These are phyloP conservation scores for Ceratosolen solmsi DNA, from an alignment of 1,140 invertebrate genomes.

Conservation along the genomic window DNA sequence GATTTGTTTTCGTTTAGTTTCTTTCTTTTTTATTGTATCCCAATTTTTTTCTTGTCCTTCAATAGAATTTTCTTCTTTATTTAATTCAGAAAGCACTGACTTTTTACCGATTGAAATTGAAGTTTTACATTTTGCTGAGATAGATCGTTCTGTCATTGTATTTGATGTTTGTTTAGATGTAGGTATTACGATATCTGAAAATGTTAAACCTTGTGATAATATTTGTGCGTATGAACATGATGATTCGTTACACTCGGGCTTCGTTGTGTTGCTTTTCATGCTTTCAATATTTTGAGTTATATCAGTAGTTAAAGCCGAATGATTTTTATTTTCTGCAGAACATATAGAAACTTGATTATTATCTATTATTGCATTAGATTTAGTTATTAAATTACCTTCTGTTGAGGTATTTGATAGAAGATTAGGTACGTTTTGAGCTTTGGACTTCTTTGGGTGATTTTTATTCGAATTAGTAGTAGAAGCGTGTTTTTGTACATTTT, in stretches of 20 bases:
- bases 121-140: conserved; percentile 23
- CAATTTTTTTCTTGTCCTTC: conserved; percentile 17
- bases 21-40: conserved; percentile 47
- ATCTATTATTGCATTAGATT: not conserved
- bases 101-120: not conserved
- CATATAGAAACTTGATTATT: not conserved
- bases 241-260: conserved; percentile 58
- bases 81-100: not conserved
- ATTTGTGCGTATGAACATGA: conserved; percentile 83
- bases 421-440: no score
- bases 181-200: conserved; percentile 40
- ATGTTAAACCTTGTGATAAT: conserved; percentile 78
- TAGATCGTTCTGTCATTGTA: conserved; percentile 38
- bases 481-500: no score
- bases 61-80: not conserved
- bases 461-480: no score
- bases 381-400: not conserved
- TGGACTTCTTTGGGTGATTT: no score
- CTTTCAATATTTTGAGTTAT: not conserved
- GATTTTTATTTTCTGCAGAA: not conserved
- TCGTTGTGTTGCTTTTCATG: no score
- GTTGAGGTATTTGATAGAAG: no score
- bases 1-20: conserved; percentile 34
- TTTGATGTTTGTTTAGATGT: not conserved
- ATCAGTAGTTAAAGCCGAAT: not conserved